Evolutionary conservation across 1,140 invertebrate species (phyloP), one percentile per base, ranked within the genome.

Genomic region (Drosophila pseudoobscura): DNA sequence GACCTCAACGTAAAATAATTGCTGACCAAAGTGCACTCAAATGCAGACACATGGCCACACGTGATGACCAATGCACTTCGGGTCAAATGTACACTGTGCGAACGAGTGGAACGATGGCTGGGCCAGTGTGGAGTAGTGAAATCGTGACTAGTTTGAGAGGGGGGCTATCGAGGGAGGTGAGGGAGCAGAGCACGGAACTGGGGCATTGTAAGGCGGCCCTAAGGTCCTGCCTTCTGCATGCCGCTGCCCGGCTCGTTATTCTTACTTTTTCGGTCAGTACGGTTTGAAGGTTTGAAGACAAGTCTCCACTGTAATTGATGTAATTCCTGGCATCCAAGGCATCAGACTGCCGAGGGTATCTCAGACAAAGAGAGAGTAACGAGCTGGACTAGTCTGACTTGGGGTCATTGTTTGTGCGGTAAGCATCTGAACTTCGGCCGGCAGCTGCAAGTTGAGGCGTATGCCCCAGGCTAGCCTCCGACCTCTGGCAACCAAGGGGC

Each of bases 1-100:
- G 84, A 88, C 84, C 83, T 88, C 83, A 89, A 88, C 84, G 79
- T 89, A 88, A 88, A 88, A 88, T 88, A 88, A 88, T 88, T 88
- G 83, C 83, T 88, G 84, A 89, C 83, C 83, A 79, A 88, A 89
- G 83, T 83, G 84, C 83, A 89, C 84, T 89, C 84, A 89, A 88
- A 88, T 83, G 84, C 83, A 89, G 84, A 88, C 83, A 89, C 83
- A 88, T 87, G 75, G 82, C 78, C 83, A 82, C 82, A 87, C 83
- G 82, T 87, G 82, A 87, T 87, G 82, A 88, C 82, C 82, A 87
- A 88, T 88, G 82, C 82, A 87, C 82, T 87, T 87, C 78, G 85
- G 82, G 82, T 87, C 82, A 87, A 87, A 85, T 78, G 82, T 78
- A 70, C 78, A 82, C 64, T 64, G 26, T 59, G 62, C 61, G 62